These are phyloP conservation scores for Drosophila stalkeri DNA, from an alignment of 2,888 invertebrate species.

Conservation along the genomic window DNA sequence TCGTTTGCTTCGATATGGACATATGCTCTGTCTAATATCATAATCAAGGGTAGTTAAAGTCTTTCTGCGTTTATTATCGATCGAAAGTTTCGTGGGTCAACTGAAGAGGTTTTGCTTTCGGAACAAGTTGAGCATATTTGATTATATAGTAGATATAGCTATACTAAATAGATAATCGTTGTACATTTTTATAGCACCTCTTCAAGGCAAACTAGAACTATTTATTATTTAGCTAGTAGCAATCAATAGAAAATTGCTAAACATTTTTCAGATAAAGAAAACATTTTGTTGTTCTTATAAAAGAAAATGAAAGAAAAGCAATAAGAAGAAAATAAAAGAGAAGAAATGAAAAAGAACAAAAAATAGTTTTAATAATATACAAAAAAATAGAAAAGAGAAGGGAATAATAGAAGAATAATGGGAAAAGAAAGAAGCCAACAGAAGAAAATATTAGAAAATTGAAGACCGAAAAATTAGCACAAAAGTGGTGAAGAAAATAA, in stretches of 20 bases:
- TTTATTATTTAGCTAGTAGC: not conserved
- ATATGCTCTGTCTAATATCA: not conserved
- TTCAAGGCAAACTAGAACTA: not conserved
- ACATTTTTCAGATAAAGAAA: too few species aligned
- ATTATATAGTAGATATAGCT: not conserved
- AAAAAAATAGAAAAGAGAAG: not conserved
- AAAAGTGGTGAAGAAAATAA: too few species aligned
- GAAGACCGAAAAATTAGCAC: too few species aligned
- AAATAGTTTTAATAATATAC: not conserved
- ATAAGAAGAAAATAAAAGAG: not conserved
- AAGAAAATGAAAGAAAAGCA: not conserved
- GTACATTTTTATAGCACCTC: not conserved
- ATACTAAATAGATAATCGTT: not conserved
- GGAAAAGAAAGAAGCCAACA: too few species aligned
- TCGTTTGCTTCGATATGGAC: not conserved
- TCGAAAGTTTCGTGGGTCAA: not conserved
- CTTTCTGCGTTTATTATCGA: not conserved
- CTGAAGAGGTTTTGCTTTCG: not conserved
- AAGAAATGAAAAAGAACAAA: not conserved
- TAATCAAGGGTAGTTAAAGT: not conserved
- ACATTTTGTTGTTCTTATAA: too few species aligned
- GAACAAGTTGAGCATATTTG: not conserved
- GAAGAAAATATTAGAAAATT: too few species aligned
- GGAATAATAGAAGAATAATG: too few species aligned
- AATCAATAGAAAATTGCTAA: not conserved